Conservation (phyloP, 2,888 invertebrate species). For the Hermaeophaga mercurialis region DNA sequence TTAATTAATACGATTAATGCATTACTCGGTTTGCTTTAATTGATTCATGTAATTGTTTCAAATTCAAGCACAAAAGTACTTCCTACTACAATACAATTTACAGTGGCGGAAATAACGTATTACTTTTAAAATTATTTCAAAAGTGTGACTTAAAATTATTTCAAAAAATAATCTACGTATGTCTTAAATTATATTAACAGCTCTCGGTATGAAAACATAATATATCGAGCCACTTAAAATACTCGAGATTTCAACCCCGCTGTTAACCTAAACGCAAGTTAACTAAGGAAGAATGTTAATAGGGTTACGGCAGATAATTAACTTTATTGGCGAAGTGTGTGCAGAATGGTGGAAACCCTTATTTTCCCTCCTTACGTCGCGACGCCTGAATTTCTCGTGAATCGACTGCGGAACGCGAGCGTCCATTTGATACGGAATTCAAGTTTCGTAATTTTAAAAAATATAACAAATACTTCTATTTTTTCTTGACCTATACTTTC, state of each 20-base stretch:
- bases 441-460: neutral
- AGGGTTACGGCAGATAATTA: conserved; percentile 22
- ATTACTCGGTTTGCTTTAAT: no score
- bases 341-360: conserved; percentile 15
- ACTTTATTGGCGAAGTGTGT: conserved; percentile 18
- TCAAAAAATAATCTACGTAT: no score
- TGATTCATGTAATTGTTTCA: no score
- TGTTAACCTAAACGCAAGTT: conserved; percentile 15
- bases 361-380: neutral
- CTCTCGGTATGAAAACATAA: neutral
- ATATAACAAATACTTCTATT: neutral
- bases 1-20: no score
- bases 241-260: conserved; percentile 5
- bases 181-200: no score
- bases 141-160: no score
- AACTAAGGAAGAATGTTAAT: conserved; percentile 25
- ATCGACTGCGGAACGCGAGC: neutral
- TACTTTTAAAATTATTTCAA: no score
- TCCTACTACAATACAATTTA: no score
- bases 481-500: no score
- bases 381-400: neutral
- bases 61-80: no score
- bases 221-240: conserved; percentile 3
- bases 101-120: no score
- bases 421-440: neutral